Evolutionary conservation across 2,113 vertebrate species (phyloP).

Genomic region (Tachysurus fulvidraco): DNA sequence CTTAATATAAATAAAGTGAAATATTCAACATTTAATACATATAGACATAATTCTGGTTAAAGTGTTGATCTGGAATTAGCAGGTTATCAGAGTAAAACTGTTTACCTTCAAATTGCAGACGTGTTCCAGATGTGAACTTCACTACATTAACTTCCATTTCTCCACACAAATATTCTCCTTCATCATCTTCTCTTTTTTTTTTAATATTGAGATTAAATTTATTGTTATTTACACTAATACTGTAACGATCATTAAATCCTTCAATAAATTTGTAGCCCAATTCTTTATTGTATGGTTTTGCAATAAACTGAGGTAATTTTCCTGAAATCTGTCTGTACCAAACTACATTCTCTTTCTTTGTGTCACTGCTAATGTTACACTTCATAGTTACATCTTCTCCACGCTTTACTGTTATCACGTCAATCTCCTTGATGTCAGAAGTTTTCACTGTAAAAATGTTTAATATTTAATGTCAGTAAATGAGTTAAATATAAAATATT

Average conservation of each 20-base stretch:
- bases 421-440: no score
- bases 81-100: no score
- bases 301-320: slow-evolving; percentile 4
- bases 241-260: neutral
- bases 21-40: no score
- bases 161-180: slow-evolving; percentile 1
- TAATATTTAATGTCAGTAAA: neutral
- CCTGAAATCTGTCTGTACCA: slow-evolving; percentile 19
- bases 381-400: no score
- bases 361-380: neutral
- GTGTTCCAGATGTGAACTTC: no score
- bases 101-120: no score
- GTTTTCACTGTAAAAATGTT: no score
- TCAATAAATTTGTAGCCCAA: neutral
- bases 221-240: neutral
- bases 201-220: neutral
- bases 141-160: neutral
- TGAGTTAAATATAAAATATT: neutral
- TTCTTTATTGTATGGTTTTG: neutral
- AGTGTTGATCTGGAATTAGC: no score
- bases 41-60: no score
- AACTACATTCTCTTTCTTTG: neutral
- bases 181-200: neutral
- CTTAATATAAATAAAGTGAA: no score
- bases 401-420: no score